Percentiles rank a stretch among this genome's conserved stretches.
phyloP scores from a whole-genome alignment of 2,797 vertebrate genomes.

The Pseudomugil tenellus region DNA sequence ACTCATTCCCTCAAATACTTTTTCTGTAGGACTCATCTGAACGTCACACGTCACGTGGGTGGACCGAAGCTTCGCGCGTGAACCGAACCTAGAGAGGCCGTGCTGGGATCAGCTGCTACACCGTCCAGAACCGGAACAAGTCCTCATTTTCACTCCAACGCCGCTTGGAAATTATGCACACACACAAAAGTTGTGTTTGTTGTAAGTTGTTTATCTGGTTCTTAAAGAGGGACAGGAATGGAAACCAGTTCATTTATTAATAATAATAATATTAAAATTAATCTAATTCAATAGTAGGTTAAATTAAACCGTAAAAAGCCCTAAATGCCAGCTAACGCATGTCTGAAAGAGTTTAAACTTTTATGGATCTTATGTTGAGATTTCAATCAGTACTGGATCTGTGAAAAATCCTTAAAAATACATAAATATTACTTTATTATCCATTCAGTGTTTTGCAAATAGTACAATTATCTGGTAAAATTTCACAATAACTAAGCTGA shows the following conservation, averaged over 20 bases:
- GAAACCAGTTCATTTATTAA: too few relatives aligned
- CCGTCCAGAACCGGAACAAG: neutral
- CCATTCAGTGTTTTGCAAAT: too few relatives aligned
- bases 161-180: neutral
- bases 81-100: slow-evolving; percentile 12
- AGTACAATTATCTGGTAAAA: neutral
- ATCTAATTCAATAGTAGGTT: neutral
- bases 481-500: neutral
- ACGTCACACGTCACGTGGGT: slow-evolving; percentile 82
- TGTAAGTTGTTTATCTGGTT: too few relatives aligned
- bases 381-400: too few relatives aligned
- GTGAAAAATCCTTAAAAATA: too few relatives aligned
- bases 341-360: too few relatives aligned
- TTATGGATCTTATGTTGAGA: too few relatives aligned
- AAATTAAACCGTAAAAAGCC: neutral
- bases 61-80: neutral
- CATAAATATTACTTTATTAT: too few relatives aligned
- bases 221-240: too few relatives aligned
- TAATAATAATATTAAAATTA: too few relatives aligned
- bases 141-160: neutral
- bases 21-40: slow-evolving; percentile 55
- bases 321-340: too few relatives aligned
- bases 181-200: too few relatives aligned
- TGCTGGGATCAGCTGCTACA: neutral
- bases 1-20: slow-evolving; percentile 67